phyloP scores from a whole-genome alignment of 2,797 vertebrate species.

The Bradypodion pumilum region DNA sequence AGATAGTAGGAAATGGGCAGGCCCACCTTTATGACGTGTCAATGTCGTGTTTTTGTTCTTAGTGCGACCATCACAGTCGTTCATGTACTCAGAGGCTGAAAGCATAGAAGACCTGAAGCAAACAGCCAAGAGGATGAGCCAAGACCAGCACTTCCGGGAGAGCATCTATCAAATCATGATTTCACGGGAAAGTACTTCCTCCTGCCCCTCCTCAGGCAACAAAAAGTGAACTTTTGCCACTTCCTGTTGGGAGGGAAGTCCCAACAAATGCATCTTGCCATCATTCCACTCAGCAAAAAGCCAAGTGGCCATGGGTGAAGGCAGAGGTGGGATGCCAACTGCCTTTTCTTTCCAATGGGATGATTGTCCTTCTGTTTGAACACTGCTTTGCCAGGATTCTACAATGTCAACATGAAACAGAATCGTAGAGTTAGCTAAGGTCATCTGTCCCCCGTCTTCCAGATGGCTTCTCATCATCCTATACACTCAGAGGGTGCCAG shows the following conservation, averaged over 20 bases:
- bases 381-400: constrained; percentile 22
- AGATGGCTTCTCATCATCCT: neutral
- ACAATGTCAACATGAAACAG: fast-evolving
- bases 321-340: constrained; percentile 16
- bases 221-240: constrained; percentile 52
- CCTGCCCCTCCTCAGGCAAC: constrained; percentile 33
- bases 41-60: constrained; percentile 58
- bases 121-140: constrained; percentile 83
- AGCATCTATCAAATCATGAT: constrained; percentile 87
- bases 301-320: neutral
- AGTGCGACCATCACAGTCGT: constrained; percentile 92
- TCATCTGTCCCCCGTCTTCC: neutral
- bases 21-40: too few species aligned
- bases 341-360: neutral
- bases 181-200: constrained; percentile 60
- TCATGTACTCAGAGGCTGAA: constrained; percentile 72
- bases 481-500: neutral
- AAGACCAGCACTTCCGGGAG: constrained; percentile 88
- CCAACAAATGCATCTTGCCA: constrained; percentile 22
- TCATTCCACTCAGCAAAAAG: constrained; percentile 24
- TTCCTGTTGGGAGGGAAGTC: constrained; percentile 12
- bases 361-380: constrained; percentile 24
- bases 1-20: too few species aligned
- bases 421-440: constrained; percentile 15
- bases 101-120: constrained; percentile 88